Percentiles rank a stretch among this genome's conserved stretches.
phyloP scores from a whole-genome alignment of 1,140 invertebrate genomes.

The Semibalanus balanoides region DNA sequence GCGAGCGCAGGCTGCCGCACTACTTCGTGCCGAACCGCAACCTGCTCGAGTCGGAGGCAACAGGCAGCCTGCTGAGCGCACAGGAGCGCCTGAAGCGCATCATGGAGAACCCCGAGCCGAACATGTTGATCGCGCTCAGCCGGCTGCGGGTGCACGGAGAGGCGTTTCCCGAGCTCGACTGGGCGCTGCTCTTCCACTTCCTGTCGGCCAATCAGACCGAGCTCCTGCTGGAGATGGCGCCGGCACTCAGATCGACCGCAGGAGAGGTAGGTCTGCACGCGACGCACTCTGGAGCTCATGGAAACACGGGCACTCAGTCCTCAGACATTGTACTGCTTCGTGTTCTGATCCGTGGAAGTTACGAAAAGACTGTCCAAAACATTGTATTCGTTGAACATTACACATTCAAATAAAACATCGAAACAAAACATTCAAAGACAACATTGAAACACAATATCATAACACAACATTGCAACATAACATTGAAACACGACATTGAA shows the following conservation, averaged over 20 bases:
- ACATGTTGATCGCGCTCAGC: conserved; percentile 46
- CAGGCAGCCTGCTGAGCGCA: conserved; percentile 42
- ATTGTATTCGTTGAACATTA: too few relatives aligned
- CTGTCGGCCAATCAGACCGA: background rate
- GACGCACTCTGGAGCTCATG: too few relatives aligned
- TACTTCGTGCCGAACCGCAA: conserved; percentile 57
- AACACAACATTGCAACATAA: too few relatives aligned
- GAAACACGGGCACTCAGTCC: too few relatives aligned
- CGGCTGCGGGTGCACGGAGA: conserved; percentile 32
- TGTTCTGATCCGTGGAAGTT: too few relatives aligned
- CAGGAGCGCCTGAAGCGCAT: conserved; percentile 50
- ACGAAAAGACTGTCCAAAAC: too few relatives aligned
- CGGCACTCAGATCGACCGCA: background rate
- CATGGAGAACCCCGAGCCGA: conserved; percentile 49
- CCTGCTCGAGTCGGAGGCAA: conserved; percentile 50
- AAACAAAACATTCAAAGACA: too few relatives aligned
- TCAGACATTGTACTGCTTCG: too few relatives aligned
- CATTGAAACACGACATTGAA: too few relatives aligned
- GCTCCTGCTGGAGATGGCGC: background rate
- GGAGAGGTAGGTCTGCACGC: background rate
- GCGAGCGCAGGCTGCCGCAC: conserved; percentile 42
- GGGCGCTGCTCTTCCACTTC: background rate
- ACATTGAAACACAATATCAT: too few relatives aligned
- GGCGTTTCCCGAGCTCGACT: background rate
- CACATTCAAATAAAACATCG: too few relatives aligned